Percentiles rank a stretch among this genome's conserved stretches.
phyloP scores from a whole-genome alignment of 37 sponge, comb jelly and placozoan genomes.

The Dysidea cf. avara region DNA sequence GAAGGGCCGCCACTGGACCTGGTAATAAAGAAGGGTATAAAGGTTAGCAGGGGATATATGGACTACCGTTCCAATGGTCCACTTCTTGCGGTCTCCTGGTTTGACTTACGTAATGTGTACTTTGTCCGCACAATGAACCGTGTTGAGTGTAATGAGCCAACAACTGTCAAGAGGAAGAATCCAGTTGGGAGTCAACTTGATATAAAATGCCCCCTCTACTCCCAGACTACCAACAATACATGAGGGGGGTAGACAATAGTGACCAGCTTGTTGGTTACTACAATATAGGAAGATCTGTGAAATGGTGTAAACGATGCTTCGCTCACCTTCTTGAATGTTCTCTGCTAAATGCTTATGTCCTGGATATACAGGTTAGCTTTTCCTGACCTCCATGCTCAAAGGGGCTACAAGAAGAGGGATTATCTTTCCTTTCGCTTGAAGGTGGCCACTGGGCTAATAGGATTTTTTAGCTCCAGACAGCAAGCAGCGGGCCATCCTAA shows the following conservation, averaged over 20 bases:
- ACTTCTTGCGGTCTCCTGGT: constrained; percentile 23
- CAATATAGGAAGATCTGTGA: constrained; percentile 25
- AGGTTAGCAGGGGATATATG: constrained; percentile 6
- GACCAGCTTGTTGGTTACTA: constrained; percentile 29
- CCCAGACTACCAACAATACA: constrained; percentile 35
- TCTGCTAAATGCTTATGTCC: constrained; percentile 37
- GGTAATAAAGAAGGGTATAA: background rate
- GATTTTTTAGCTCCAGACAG: too few species aligned
- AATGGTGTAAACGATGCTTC: constrained; percentile 42
- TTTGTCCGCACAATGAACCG: constrained; percentile 27
- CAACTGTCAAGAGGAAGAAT: background rate
- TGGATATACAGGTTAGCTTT: background rate
- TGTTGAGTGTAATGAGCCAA: background rate
- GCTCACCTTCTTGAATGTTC: constrained; percentile 18
- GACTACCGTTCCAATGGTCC: constrained; percentile 37
- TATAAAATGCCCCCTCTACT: constrained; percentile 22
- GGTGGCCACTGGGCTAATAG: too few species aligned
- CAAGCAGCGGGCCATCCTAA: too few species aligned
- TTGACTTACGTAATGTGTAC: constrained; percentile 27
- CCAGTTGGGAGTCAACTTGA: background rate
- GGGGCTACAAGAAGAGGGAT: constrained; percentile 4
- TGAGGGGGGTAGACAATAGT: constrained; percentile 44
- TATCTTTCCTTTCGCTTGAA: constrained; percentile 9
- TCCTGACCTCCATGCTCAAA: background rate
- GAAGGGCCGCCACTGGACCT: constrained; percentile 9